These are phyloP conservation scores for Emys orbicularis DNA, from an alignment of 2,797 vertebrate species.

Conservation along the genomic window DNA sequence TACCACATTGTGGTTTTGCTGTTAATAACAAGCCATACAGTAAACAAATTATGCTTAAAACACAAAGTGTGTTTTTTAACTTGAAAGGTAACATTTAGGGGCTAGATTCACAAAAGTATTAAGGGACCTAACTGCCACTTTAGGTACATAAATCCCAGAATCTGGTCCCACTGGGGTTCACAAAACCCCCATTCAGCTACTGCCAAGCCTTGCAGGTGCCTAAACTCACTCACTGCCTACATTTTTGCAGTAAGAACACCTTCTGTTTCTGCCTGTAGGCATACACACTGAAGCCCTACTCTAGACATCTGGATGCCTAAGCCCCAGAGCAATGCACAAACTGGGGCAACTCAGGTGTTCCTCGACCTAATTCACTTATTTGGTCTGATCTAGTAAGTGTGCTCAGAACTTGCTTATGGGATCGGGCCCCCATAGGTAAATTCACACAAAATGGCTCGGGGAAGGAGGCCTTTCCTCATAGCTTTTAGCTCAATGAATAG, in stretches of 20 bases:
- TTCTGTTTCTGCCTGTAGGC: background rate
- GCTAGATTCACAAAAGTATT: no score
- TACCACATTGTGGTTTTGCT: background rate
- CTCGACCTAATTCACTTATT: background rate
- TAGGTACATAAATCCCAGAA: background rate
- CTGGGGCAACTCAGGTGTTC: background rate
- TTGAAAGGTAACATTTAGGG: background rate
- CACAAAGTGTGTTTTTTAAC: background rate
- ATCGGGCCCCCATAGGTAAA: background rate
- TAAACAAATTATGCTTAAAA: conserved; percentile 38
- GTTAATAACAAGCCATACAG: conserved; percentile 30
- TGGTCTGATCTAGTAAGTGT: background rate
- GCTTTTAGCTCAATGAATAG: background rate
- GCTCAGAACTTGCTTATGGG: background rate
- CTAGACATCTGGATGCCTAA: background rate
- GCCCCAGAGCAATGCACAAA: background rate
- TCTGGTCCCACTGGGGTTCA: background rate
- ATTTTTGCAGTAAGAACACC: background rate
- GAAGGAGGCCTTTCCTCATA: background rate
- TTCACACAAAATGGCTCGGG: background rate
- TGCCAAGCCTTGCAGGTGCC: background rate
- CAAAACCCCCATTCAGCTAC: background rate
- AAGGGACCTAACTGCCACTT: background rate
- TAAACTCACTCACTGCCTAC: background rate
- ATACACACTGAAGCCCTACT: background rate